Base-by-base conservation (phyloP, 2,888 invertebrate genomes). In the Pedicia rivosa region DNA sequence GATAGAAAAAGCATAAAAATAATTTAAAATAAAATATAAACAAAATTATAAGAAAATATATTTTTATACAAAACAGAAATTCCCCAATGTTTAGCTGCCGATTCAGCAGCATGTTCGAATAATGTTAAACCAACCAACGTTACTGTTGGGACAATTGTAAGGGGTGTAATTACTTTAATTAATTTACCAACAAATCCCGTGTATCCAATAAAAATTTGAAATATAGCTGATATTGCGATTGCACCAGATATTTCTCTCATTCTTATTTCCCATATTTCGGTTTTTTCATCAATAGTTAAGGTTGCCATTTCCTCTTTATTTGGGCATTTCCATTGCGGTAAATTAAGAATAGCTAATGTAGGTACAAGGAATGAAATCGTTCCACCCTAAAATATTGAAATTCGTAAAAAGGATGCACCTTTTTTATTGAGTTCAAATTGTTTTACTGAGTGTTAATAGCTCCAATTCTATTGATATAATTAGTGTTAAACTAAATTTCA, bases 1-100 rank as follows among this genome's bases (percentile, higher is more conserved):
- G 63, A 16, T 60, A 56, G 36, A 38, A 31, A 33, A 37, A 36
- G 38, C 35, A 33, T 20, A n/a, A 6, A 22, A 28, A 37, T 4
- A 15, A 32, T 4, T 4, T 29, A 29, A 42, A 26, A 16, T 24
- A 20, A 15, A 4, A 19, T 35, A 36, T 31, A 36, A 31, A 29
- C 14, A 10, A 32, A 13, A 16, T 12, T 17, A 15, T 14, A 24
- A 26, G 25, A 13, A 19, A 4, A 20, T 26, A 33, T 25, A 33
- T 14, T 30, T 39, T 55, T 69, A 68, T 56, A 86, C 87, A 80
- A 71, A 12, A 72, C 69, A 1, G 86, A 75, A 38, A 88, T 75
- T 10, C 80, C 81, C 87, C 87, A 88, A 47, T 87, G 80, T 50
- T 75, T 73, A 2, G 82, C 71, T 1, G 87, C 83, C n/a, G 82